Conservation (phyloP, 1,140 invertebrate genomes). For the Batillaria attramentaria region DNA sequence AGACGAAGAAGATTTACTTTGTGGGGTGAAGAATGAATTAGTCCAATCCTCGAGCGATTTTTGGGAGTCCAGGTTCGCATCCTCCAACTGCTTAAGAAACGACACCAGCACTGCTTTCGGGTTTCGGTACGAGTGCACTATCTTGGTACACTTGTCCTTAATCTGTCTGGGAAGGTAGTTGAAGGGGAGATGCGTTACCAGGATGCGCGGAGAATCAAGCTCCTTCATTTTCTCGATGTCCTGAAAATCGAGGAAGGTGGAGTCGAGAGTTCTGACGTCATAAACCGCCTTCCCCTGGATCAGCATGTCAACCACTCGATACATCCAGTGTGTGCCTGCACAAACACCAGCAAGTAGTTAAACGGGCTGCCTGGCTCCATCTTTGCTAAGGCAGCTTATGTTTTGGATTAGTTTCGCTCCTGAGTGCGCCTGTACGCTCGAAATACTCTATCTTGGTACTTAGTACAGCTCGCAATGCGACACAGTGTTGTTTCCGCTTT, state of each 20-base stretch:
- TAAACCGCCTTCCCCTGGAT: slow-evolving; percentile 32
- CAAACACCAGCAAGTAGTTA: not conserved
- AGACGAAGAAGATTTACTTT: slow-evolving; percentile 4
- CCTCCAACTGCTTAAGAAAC: not conserved
- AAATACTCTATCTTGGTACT: too few relatives aligned
- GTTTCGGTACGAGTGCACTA: slow-evolving; percentile 46
- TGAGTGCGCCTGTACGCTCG: too few relatives aligned
- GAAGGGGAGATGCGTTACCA: slow-evolving; percentile 45
- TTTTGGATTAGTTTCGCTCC: too few relatives aligned
- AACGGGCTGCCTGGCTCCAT: not conserved
- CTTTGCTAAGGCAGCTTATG: too few relatives aligned
- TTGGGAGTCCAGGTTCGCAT: not conserved
- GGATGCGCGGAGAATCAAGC: slow-evolving; percentile 38
- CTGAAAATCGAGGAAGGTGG: slow-evolving; percentile 35
- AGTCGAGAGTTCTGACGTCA: slow-evolving; percentile 2
- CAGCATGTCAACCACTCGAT: slow-evolving; percentile 47
- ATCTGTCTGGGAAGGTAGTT: slow-evolving; percentile 38
- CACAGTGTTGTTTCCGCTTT: too few relatives aligned
- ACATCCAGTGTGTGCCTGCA: slow-evolving; percentile 52
- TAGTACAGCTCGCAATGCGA: too few relatives aligned
- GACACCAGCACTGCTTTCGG: slow-evolving; percentile 48
- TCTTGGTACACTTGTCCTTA: slow-evolving; percentile 40
- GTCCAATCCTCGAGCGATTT: not conserved
- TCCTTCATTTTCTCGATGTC: slow-evolving; percentile 11
- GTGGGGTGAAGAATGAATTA: not conserved